Percentiles rank a stretch among this genome's conserved stretches.
Evolutionary conservation across 2,888 invertebrate genomes (phyloP).

Genomic region (Cotesia congregata): DNA sequence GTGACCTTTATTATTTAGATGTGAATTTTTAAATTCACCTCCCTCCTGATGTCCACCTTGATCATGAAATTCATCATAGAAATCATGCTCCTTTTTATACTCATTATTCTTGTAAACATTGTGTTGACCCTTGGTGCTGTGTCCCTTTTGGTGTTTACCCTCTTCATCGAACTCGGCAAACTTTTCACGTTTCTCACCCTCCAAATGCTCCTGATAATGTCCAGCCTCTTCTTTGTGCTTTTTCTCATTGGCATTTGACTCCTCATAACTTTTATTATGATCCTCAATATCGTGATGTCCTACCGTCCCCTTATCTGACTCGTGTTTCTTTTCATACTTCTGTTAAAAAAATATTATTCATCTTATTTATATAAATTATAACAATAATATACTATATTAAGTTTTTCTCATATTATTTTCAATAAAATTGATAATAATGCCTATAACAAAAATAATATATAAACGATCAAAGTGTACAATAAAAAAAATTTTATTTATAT

Average conservation of each 20-base stretch:
- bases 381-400: neutral
- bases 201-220: conserved; percentile 78
- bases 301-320: conserved; percentile 76
- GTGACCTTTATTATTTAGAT: conserved; percentile 72
- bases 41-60: conserved; percentile 78
- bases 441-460: too few species aligned
- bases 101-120: conserved; percentile 83
- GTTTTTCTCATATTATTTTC: too few species aligned
- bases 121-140: conserved; percentile 82
- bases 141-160: conserved; percentile 80
- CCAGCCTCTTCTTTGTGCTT: conserved; percentile 76
- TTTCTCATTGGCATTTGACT: conserved; percentile 76
- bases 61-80: conserved; percentile 82
- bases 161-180: conserved; percentile 75
- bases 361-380: neutral
- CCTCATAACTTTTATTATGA: conserved; percentile 76
- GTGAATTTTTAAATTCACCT: conserved; percentile 75
- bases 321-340: conserved; percentile 72
- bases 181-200: conserved; percentile 79
- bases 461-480: too few species aligned
- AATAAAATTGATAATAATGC: too few species aligned
- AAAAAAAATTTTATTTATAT: too few species aligned
- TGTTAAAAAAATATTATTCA: conserved; percentile 21
- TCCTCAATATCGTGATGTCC: conserved; percentile 80
- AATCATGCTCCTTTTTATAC: conserved; percentile 82